Base-by-base conservation (phyloP, 2,888 invertebrate genomes). In the Campoplex capitator region DNA sequence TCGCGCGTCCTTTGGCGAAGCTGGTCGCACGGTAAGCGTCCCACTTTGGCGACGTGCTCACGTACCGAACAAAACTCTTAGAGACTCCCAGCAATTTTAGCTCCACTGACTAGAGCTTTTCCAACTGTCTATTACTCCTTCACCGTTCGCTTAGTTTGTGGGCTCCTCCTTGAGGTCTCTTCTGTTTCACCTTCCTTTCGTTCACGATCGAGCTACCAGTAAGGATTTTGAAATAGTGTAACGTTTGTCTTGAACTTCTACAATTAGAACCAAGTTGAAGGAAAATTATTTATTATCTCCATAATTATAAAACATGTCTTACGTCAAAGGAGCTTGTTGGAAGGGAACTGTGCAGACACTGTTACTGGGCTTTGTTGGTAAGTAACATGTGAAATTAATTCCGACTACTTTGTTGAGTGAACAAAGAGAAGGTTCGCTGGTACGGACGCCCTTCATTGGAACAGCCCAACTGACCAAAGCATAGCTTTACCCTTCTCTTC, bases 61-160 rank as follows among this genome's bases (percentile, higher is more conserved):
- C 92, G 92, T 91, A 93, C 91, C 91, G 90, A 92, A 91, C 92
- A 89, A 92, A 94, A 94, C 94, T 94, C 94, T 94, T 93, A 93
- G 93, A 93, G 92, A 92, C 91, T 90, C 89, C 89, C 84, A 89
- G 88, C 89, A 89, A 82, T 84, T 87, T 78, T 82, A 78, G 74
- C 82, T 70, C 54, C 81, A 48, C 81, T 65, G 56, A 18, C 71
- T 45, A 45, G 45, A 75, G 73, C 76, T 76, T 75, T 74, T 85
- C 79, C 79, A 78, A 78, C 83, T 65, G 42, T 84, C 80, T 79
- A 56, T 54, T 56, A 56, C 77, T 71, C 82, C 78, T 76, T 78
- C 85, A 62, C 80, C 75, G 73, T 87, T 82, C 85, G 88, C 88
- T 85, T 89, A 91, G 89, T 93, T 92, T 79, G 58, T 90, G 88